These are phyloP conservation scores for Cryptotis parvus DNA, from an alignment of 2,113 vertebrate species.

Conservation along the genomic window DNA sequence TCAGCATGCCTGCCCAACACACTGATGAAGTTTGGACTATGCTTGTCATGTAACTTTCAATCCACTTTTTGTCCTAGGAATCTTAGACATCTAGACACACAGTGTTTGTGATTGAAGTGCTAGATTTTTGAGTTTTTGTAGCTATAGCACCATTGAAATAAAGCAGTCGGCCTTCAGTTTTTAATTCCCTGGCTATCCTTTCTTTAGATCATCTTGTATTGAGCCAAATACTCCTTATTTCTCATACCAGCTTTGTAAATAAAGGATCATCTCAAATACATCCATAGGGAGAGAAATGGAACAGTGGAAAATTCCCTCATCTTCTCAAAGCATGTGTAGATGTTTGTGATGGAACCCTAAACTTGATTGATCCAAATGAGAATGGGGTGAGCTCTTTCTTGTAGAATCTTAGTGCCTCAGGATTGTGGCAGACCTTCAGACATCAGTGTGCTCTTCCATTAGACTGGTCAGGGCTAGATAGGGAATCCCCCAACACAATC, in stretches of 20 bases:
- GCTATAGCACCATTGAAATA: not conserved
- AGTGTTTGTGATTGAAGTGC: constrained; percentile 17
- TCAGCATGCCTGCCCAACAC: not conserved
- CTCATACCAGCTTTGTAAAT: not conserved
- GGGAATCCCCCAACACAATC: not conserved
- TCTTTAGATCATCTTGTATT: not conserved
- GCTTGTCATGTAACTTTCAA: not conserved
- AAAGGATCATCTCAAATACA: not conserved
- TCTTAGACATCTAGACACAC: not conserved
- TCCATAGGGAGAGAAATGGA: not conserved
- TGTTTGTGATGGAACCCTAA: not conserved
- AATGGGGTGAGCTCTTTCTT: not conserved
- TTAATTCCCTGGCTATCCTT: not conserved
- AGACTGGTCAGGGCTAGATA: not conserved
- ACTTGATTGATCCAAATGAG: not conserved
- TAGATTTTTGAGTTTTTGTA: not conserved
- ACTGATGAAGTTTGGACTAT: constrained; percentile 15
- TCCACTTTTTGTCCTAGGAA: not conserved
- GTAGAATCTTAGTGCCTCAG: not conserved
- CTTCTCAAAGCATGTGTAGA: not conserved
- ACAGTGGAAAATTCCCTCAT: not conserved
- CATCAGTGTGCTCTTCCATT: not conserved
- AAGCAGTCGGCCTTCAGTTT: not conserved
- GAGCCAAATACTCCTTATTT: not conserved
- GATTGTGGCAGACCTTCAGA: not conserved